Conservation (phyloP, 2,113 vertebrate species). For the Nansenia antarctica region DNA sequence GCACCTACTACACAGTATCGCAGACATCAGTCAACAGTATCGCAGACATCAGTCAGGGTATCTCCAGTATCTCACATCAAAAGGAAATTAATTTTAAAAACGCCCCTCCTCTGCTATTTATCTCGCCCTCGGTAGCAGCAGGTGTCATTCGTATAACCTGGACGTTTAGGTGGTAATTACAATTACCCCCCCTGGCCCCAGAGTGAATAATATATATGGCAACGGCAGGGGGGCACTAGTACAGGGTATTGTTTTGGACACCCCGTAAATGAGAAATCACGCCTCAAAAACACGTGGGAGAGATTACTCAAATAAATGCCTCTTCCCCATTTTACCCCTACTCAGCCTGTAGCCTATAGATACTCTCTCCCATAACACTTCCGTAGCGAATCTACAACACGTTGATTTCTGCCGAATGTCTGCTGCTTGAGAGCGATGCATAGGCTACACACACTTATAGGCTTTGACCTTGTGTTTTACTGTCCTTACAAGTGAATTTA, state of each 20-base stretch:
- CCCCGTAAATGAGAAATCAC: constrained; percentile 60
- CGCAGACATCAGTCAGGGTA: neutral
- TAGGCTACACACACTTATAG: constrained; percentile 32
- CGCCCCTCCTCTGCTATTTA: constrained; percentile 49
- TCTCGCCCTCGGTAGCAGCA: constrained; percentile 66
- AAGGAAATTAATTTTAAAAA: constrained; percentile 49
- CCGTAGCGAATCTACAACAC: constrained; percentile 1
- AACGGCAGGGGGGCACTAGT: constrained; percentile 44
- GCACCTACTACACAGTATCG: neutral
- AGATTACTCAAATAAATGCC: constrained; percentile 67
- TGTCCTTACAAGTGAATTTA: constrained; percentile 56
- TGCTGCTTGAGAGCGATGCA: constrained; percentile 4
- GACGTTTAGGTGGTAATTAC: constrained; percentile 66
- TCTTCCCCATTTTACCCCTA: constrained; percentile 30
- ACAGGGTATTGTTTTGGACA: constrained; percentile 45
- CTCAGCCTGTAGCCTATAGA: constrained; percentile 9
- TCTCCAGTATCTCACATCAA: constrained; percentile 66
- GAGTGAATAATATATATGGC: constrained; percentile 41
- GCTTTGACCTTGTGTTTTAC: constrained; percentile 77
- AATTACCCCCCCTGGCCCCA: constrained; percentile 38
- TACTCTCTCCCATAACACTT: constrained; percentile 3
- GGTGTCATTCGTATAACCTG: constrained; percentile 73
- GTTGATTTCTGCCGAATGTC: constrained; percentile 1
- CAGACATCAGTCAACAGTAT: neutral
- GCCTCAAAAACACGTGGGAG: constrained; percentile 74